Evolutionary conservation across 1,140 invertebrate genomes (phyloP).

Genomic region (Diuraphis noxia): DNA sequence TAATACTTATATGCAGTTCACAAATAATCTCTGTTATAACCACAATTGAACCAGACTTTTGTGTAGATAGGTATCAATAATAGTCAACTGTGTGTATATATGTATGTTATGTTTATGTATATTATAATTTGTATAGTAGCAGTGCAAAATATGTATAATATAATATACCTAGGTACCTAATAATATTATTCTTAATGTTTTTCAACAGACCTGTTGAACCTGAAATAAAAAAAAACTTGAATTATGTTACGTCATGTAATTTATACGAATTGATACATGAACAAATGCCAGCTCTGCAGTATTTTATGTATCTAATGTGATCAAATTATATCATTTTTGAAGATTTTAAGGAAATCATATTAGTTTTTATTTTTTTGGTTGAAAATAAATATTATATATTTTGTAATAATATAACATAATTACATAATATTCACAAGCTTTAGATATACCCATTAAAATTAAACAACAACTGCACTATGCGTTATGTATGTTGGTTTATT

Average conservation of each 20-base stretch:
- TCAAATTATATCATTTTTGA: neutral
- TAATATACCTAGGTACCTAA: neutral
- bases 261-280: no score
- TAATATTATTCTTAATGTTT: neutral
- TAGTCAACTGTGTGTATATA: neutral
- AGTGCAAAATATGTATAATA: neutral
- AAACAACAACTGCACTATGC: neutral
- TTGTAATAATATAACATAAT: neutral
- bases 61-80: neutral
- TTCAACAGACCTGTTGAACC: neutral
- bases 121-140: neutral
- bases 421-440: neutral
- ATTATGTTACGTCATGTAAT: neutral
- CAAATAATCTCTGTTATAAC: neutral
- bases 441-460: neutral
- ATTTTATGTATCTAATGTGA: neutral
- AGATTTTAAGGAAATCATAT: neutral
- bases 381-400: neutral
- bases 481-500: neutral
- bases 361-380: neutral
- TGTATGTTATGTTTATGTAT: neutral
- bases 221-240: neutral
- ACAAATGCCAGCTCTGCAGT: neutral
- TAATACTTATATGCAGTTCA: neutral
- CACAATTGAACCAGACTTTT: neutral